Evolutionary conservation across 1,140 invertebrate species (phyloP).

Genomic region (Drosophila willistoni): DNA sequence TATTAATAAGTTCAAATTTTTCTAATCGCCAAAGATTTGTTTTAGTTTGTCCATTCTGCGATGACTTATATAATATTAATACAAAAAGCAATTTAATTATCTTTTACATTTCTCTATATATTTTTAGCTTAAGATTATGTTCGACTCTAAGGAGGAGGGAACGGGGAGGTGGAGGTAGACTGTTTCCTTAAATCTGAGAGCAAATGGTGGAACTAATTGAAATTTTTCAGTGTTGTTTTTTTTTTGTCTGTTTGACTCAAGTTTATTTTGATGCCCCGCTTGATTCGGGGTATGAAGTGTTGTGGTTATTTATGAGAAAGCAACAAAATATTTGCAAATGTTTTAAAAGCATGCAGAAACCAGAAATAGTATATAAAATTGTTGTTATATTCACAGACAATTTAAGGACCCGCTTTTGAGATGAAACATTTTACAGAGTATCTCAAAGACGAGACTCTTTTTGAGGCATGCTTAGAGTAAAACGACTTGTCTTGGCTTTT

Average conservation of each 20-base stretch:
- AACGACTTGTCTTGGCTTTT: neutral
- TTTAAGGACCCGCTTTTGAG: too few species aligned
- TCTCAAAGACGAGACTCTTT: neutral
- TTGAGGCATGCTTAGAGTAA: too few species aligned
- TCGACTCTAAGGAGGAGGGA: too few species aligned
- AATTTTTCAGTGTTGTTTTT: neutral
- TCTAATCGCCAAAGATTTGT: too few species aligned
- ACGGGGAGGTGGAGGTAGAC: too few species aligned
- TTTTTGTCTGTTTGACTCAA: neutral
- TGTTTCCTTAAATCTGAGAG: too few species aligned
- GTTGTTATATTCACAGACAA: too few species aligned
- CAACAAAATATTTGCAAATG: neutral
- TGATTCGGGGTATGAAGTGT: neutral
- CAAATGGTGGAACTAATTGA: constrained; percentile 1
- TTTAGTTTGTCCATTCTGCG: too few species aligned
- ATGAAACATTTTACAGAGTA: neutral
- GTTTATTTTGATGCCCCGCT: neutral
- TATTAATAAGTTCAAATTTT: too few species aligned
- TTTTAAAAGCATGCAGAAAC: too few species aligned
- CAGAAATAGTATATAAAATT: neutral
- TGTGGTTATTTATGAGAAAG: neutral
- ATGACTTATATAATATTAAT: too few species aligned
- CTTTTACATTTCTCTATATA: too few species aligned
- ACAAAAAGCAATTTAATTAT: neutral
- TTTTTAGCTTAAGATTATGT: neutral